These are phyloP conservation scores for Gambusia affinis DNA, from an alignment of 2,113 vertebrate species.

Conservation along the genomic window DNA sequence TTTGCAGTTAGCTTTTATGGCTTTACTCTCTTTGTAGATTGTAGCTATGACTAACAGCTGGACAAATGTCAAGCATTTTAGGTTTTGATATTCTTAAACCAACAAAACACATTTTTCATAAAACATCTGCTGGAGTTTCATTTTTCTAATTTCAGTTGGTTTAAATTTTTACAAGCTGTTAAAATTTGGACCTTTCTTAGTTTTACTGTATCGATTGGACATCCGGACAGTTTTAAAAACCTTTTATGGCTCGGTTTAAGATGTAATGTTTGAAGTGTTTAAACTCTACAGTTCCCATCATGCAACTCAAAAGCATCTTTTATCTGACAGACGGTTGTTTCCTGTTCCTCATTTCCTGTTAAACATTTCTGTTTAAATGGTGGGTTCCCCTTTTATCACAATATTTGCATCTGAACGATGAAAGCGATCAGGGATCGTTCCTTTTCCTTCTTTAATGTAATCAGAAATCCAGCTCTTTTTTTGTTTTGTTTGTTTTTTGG, in stretches of 20 bases:
- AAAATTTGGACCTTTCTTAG: neutral
- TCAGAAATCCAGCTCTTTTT: neutral
- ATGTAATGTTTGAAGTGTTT: too few species aligned
- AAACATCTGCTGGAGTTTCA: neutral
- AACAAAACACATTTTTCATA: neutral
- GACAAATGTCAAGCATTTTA: too few species aligned
- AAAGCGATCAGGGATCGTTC: neutral
- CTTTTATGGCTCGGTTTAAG: too few species aligned
- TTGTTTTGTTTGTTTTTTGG: too few species aligned
- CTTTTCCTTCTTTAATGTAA: neutral
- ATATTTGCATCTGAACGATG: neutral
- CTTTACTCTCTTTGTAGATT: too few species aligned
- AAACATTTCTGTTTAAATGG: neutral
- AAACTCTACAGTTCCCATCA: conserved; percentile 6
- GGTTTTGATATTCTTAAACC: neutral
- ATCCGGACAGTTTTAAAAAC: too few species aligned
- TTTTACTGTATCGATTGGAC: neutral
- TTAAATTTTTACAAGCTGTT: neutral
- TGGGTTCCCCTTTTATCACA: neutral
- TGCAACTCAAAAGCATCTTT: conserved; percentile 1
- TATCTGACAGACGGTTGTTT: neutral
- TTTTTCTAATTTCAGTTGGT: neutral
- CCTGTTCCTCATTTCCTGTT: neutral
- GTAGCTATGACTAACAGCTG: too few species aligned
- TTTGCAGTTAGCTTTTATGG: too few species aligned